Conservation (phyloP, 2,113 vertebrate species). For the Paratilapia polleni region DNA sequence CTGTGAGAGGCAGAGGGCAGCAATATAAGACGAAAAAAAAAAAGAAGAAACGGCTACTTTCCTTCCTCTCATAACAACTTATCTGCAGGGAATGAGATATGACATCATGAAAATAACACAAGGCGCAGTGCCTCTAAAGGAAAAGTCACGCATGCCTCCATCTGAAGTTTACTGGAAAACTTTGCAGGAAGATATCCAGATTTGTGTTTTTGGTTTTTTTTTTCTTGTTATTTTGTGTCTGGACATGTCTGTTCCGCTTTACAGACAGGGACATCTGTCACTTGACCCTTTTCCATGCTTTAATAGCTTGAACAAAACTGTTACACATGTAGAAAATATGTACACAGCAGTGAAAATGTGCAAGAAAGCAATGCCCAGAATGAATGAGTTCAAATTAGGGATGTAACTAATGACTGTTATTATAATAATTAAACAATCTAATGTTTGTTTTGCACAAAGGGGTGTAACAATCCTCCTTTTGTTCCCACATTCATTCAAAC, state of each 20-base stretch:
- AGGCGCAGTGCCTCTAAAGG: not conserved
- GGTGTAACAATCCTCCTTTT: not conserved
- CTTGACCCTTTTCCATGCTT: too few species aligned
- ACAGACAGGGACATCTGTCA: too few species aligned
- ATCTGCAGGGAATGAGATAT: not conserved
- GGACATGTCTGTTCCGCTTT: not conserved
- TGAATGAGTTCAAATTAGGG: not conserved
- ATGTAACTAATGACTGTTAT: not conserved
- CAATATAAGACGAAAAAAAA: not conserved
- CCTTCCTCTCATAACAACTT: not conserved
- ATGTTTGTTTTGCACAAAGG: not conserved
- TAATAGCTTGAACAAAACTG: too few species aligned
- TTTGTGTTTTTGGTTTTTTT: too few species aligned
- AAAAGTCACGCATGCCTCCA: too few species aligned
- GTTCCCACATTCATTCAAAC: not conserved
- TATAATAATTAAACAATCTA: not conserved
- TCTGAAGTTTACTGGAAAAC: not conserved
- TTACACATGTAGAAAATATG: not conserved
- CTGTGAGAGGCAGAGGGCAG: conserved; percentile 56
- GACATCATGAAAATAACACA: not conserved
- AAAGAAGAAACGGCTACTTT: conserved; percentile 3
- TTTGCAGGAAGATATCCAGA: not conserved
- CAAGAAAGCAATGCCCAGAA: not conserved
- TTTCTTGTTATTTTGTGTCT: not conserved
- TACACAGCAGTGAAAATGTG: not conserved